phyloP scores from a whole-genome alignment of 2,888 invertebrate genomes.

The Crioceris asparagi region DNA sequence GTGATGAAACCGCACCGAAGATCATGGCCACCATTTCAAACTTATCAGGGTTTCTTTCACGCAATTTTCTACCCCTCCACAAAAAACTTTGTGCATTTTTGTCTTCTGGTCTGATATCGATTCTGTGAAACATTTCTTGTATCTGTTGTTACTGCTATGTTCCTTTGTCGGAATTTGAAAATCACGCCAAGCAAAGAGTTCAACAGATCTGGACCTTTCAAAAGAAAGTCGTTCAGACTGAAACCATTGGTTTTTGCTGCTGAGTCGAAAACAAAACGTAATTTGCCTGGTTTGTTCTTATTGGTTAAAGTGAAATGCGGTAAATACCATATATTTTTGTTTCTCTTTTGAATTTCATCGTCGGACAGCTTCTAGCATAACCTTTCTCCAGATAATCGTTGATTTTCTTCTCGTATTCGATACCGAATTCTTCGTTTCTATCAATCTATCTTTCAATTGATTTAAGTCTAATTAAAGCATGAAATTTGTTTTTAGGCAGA shows the following conservation, averaged over 20 bases:
- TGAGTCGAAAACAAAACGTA: slow-evolving; percentile 6
- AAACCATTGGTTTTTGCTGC: slow-evolving; percentile 5
- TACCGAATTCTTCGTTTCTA: too few species aligned
- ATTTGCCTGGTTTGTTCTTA: slow-evolving; percentile 3
- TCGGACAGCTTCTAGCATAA: not conserved
- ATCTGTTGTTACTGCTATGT: slow-evolving; percentile 2
- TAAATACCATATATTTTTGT: not conserved
- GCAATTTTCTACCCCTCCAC: too few species aligned
- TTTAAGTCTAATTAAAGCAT: too few species aligned
- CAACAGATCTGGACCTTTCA: slow-evolving; percentile 5
- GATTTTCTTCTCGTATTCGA: too few species aligned
- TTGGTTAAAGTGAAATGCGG: slow-evolving; percentile 3
- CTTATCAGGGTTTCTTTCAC: too few species aligned
- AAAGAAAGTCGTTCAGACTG: slow-evolving; percentile 3
- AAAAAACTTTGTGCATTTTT: slow-evolving; percentile 7
- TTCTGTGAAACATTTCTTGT: slow-evolving; percentile 5
- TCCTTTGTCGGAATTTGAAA: slow-evolving; percentile 5
- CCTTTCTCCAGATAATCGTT: slow-evolving; percentile 1
- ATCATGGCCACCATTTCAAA: too few species aligned
- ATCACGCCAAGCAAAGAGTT: slow-evolving; percentile 3
- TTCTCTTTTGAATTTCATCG: not conserved
- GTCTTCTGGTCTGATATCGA: slow-evolving; percentile 1
- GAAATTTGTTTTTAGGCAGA: too few species aligned
- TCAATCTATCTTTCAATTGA: too few species aligned
- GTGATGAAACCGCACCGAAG: too few species aligned